phyloP scores from a whole-genome alignment of 2,888 invertebrate genomes.

The Crematogaster levior region DNA sequence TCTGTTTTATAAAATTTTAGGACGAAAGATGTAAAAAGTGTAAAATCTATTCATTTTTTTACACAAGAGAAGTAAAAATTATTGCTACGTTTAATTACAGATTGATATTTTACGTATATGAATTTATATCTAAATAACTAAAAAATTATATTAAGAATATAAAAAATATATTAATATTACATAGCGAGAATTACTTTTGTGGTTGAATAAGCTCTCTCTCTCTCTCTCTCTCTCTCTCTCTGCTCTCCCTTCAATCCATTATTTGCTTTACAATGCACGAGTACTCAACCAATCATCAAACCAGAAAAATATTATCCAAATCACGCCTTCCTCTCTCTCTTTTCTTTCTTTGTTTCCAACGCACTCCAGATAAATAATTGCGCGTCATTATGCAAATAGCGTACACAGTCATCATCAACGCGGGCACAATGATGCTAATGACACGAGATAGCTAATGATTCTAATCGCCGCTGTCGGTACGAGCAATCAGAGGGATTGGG shows the following conservation, averaged over 20 bases:
- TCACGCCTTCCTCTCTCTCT: slow-evolving; percentile 17
- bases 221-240: too few species aligned
- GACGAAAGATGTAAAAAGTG: neutral
- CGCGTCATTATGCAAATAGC: slow-evolving; percentile 77
- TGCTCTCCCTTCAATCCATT: slow-evolving; percentile 4
- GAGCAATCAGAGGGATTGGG: slow-evolving; percentile 76
- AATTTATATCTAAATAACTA: slow-evolving; percentile 1
- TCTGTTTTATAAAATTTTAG: neutral
- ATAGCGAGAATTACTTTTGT: neutral
- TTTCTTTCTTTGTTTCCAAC: slow-evolving; percentile 39
- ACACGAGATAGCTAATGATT: slow-evolving; percentile 75
- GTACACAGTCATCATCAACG: slow-evolving; percentile 69
- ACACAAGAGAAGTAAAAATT: neutral
- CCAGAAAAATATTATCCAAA: slow-evolving; percentile 19
- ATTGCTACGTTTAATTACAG: neutral
- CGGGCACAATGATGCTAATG: slow-evolving; percentile 74
- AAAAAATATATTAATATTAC: slow-evolving; percentile 2
- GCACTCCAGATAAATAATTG: slow-evolving; percentile 81
- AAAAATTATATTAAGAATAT: neutral
- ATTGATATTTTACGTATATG: neutral
- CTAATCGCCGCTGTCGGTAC: slow-evolving; percentile 64
- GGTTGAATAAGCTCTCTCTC: slow-evolving; percentile 1
- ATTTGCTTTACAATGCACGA: slow-evolving; percentile 11
- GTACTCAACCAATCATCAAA: slow-evolving; percentile 24
- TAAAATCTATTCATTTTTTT: neutral